Conservation (phyloP, 2,113 vertebrate genomes). For the Psilopogon haemacephalus region DNA sequence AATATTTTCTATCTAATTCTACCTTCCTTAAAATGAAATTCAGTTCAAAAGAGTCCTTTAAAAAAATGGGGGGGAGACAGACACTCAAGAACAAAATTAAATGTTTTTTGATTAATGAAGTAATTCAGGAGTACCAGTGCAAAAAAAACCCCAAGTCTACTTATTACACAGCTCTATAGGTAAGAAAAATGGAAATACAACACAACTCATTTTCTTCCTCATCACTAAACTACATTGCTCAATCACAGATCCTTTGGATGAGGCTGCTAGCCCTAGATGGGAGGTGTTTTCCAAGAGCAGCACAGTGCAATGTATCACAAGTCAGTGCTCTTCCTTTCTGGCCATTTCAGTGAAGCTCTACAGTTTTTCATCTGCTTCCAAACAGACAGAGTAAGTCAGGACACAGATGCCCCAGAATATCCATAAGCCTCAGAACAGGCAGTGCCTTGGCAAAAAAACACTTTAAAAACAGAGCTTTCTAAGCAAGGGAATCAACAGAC, state of each 20-base stretch:
- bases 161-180: background rate
- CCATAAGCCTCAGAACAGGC: background rate
- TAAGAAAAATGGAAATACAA: background rate
- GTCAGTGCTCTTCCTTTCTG: constrained; percentile 2
- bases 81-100: background rate
- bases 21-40: background rate
- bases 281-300: background rate
- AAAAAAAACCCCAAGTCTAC: background rate
- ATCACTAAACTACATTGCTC: background rate
- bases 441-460: constrained; percentile 20
- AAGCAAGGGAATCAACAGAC: constrained; percentile 25
- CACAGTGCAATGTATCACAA: background rate
- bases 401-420: constrained; percentile 11
- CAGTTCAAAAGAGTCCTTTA: background rate
- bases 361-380: constrained; percentile 11
- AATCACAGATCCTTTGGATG: background rate
- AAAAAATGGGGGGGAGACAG: background rate
- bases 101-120: background rate
- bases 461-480: constrained; percentile 12
- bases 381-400: constrained; percentile 44
- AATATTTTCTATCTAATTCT: background rate
- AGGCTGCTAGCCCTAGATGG: background rate
- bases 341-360: background rate
- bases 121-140: background rate
- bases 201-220: background rate